Conservation (phyloP, 2,113 vertebrate genomes). For the Tupaia chinensis region DNA sequence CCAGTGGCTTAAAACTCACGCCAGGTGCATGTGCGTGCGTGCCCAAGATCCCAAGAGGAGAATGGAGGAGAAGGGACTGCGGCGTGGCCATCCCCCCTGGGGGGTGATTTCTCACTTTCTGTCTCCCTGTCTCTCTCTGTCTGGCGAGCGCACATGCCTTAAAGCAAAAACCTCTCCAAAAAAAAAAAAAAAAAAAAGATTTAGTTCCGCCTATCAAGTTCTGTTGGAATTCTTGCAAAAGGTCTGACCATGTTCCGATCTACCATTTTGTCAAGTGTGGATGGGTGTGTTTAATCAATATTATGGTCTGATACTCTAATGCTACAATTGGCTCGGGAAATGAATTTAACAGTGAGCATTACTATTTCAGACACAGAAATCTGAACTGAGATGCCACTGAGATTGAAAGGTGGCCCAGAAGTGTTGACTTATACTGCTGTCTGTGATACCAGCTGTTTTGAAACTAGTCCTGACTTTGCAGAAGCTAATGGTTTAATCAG, state of each 20-base stretch:
- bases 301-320: neutral
- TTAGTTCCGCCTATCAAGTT: neutral
- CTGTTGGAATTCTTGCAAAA: neutral
- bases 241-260: neutral
- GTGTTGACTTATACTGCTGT: neutral
- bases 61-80: too few relatives aligned
- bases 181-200: neutral
- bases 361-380: constrained; percentile 41
- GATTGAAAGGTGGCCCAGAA: neutral
- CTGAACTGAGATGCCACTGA: constrained; percentile 17
- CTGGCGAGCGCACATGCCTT: too few relatives aligned
- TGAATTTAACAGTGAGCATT: neutral
- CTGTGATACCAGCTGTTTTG: neutral
- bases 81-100: too few relatives aligned
- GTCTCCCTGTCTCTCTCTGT: too few relatives aligned
- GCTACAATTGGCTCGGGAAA: neutral
- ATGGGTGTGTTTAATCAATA: neutral
- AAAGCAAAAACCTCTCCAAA: too few relatives aligned
- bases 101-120: too few relatives aligned
- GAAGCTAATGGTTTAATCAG: neutral
- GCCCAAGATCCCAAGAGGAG: too few relatives aligned
- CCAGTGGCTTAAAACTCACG: too few relatives aligned
- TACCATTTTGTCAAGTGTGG: neutral
- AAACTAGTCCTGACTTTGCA: neutral
- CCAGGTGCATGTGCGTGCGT: too few relatives aligned